Conservation (phyloP, 2,113 vertebrate genomes). For the Rhombomys opimus region DNA sequence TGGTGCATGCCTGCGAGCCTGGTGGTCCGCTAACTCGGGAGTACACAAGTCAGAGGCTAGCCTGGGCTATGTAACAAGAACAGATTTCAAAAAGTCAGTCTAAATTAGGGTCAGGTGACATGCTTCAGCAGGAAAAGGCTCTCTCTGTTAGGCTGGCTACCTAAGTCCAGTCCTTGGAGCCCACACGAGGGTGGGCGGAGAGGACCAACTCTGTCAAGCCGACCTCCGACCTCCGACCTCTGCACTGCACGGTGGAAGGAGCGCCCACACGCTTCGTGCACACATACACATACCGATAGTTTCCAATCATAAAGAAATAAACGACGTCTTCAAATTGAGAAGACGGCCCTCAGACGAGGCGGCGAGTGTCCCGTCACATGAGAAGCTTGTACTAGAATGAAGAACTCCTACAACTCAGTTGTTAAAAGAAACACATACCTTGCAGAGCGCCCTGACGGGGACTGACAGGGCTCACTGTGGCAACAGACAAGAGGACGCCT, state of each 20-base stretch:
- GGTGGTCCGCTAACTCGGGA: too few relatives aligned
- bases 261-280: neutral
- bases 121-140: neutral
- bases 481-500: neutral
- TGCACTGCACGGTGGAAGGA: neutral
- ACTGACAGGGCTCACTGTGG: neutral
- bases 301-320: neutral
- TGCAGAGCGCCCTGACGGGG: neutral
- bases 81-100: neutral
- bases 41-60: neutral
- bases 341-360: neutral
- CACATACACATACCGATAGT: neutral
- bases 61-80: neutral
- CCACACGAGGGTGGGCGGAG: neutral
- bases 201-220: neutral
- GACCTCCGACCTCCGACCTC: neutral
- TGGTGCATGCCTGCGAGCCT: neutral
- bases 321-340: neutral
- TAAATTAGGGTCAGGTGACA: neutral
- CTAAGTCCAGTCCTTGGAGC: neutral
- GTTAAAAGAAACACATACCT: neutral
- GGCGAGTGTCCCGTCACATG: neutral
- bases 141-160: neutral
- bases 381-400: neutral
- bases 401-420: neutral